Percentiles rank a stretch among this genome's conserved stretches.
Conservation (phyloP, 2,113 vertebrate genomes). For the Scophthalmus maximus region DNA sequence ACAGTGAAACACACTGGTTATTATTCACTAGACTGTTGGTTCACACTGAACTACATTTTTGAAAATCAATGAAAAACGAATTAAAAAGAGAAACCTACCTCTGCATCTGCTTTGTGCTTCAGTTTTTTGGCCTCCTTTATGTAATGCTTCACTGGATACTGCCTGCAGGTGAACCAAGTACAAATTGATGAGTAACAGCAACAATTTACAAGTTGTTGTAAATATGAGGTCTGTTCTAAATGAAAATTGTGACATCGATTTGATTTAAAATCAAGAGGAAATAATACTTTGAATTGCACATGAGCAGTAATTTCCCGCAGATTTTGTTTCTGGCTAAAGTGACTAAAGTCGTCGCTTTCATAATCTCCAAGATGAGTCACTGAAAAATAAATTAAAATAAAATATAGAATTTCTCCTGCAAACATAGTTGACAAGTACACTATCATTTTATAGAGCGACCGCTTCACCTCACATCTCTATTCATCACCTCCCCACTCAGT, state of each 20-base stretch:
- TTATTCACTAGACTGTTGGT: neutral
- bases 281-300: neutral
- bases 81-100: slow-evolving; percentile 74
- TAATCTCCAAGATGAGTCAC: no score
- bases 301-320: neutral
- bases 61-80: neutral
- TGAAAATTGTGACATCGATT: neutral
- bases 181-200: neutral
- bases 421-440: no score
- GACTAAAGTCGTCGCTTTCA: no score
- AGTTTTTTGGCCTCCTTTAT: slow-evolving; percentile 93
- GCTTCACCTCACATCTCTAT: no score
- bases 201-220: neutral
- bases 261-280: neutral
- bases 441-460: no score
- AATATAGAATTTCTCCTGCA: no score
- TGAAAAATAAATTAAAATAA: no score
- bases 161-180: slow-evolving; percentile 69
- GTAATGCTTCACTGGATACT: slow-evolving; percentile 86
- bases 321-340: no score
- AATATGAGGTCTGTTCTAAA: neutral
- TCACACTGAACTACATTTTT: neutral
- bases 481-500: no score
- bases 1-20: neutral
- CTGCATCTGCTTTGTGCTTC: slow-evolving; percentile 96